phyloP scores from a whole-genome alignment of 1,140 invertebrate genomes.

The Tachypleus tridentatus region DNA sequence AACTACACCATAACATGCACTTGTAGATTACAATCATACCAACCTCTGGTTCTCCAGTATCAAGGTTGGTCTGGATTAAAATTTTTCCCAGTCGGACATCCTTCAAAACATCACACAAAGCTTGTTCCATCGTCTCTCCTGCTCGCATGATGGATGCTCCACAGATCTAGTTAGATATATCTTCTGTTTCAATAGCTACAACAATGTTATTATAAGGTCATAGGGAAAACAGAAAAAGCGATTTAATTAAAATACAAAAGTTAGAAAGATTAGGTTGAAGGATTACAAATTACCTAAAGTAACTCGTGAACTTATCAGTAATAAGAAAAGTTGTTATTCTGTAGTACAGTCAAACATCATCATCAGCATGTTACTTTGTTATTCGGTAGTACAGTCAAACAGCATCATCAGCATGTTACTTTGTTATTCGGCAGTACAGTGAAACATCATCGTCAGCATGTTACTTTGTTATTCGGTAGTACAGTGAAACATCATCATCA shows the following conservation, averaged over 20 bases:
- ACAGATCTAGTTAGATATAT: constrained; percentile 51
- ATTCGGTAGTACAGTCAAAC: too few relatives aligned
- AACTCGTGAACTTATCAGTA: too few relatives aligned
- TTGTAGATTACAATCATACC: constrained; percentile 22
- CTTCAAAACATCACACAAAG: constrained; percentile 92
- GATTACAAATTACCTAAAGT: neutral
- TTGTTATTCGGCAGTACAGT: too few relatives aligned
- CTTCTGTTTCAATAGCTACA: neutral
- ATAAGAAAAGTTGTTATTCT: too few relatives aligned
- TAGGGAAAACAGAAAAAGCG: neutral
- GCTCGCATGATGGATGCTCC: constrained; percentile 93
- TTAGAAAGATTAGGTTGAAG: neutral
- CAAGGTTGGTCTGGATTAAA: constrained; percentile 92
- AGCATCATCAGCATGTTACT: too few relatives aligned
- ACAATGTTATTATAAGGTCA: too few relatives aligned
- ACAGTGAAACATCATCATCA: too few relatives aligned
- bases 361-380: too few relatives aligned
- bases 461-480: too few relatives aligned
- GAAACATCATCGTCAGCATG: too few relatives aligned
- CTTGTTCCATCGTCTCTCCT: constrained; percentile 98
- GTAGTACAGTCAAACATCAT: too few relatives aligned
- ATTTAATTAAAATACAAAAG: neutral
- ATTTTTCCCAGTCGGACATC: constrained; percentile 97
- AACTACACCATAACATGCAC: too few relatives aligned
- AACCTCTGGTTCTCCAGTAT: constrained; percentile 75